phyloP scores from a whole-genome alignment of 2,888 invertebrate species.

The Andrena bucephala region DNA sequence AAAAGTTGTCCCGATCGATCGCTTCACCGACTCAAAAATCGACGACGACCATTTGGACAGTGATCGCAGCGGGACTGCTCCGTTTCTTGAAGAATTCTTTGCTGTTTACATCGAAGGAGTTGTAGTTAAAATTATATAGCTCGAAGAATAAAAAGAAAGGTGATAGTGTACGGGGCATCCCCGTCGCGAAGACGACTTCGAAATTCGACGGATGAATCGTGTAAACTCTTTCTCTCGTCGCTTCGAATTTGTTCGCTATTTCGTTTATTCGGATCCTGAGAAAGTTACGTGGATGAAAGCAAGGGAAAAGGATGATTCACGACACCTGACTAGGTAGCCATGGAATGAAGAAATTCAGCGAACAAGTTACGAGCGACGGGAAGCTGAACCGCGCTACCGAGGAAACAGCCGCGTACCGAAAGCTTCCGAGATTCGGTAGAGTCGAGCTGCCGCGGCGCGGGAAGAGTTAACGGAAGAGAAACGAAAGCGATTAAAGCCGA shows the following conservation, averaged over 20 bases:
- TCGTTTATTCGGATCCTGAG: background rate
- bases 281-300: constrained; percentile 2
- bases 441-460: constrained; percentile 2
- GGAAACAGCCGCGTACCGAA: background rate
- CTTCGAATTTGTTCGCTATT: background rate
- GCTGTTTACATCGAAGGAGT: background rate
- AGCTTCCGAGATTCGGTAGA: background rate
- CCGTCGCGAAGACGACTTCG: constrained; percentile 9
- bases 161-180: background rate
- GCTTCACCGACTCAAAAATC: too few relatives aligned
- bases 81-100: background rate
- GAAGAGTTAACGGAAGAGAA: background rate
- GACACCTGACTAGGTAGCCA: background rate
- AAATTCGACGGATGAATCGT: background rate
- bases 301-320: background rate
- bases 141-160: background rate
- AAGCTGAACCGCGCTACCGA: background rate
- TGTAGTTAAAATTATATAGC: background rate
- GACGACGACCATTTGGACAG: background rate
- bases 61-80: constrained; percentile 23
- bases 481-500: constrained; percentile 5
- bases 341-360: background rate
- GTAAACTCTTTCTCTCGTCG: constrained; percentile 8
- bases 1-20: background rate
- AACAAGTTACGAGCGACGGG: background rate